These are phyloP conservation scores for Pao palembangensis DNA, from an alignment of 2,113 vertebrate species.

Conservation along the genomic window DNA sequence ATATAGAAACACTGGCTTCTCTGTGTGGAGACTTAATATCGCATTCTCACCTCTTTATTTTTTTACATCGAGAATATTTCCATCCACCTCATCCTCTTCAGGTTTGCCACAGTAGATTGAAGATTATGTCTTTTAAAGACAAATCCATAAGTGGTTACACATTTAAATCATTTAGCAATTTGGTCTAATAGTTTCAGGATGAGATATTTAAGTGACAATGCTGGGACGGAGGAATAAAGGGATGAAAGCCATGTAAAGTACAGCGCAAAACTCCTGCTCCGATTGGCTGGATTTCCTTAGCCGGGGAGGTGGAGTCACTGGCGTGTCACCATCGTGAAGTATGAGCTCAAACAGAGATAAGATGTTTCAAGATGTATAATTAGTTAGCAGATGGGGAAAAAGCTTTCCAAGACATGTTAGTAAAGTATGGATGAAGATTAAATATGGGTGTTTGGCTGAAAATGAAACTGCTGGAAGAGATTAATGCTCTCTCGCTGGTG, in stretches of 20 bases:
- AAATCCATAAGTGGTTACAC: conserved; percentile 73
- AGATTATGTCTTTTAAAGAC: conserved; percentile 72
- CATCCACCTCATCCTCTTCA: conserved; percentile 48
- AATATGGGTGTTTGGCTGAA: conserved; percentile 13
- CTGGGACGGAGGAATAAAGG: conserved; percentile 31
- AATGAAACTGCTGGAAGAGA: not conserved
- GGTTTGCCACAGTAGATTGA: conserved; percentile 66
- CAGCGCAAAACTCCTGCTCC: conserved; percentile 27
- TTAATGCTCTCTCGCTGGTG: not conserved
- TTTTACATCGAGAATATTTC: conserved; percentile 3
- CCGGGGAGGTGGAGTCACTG: conserved; percentile 35
- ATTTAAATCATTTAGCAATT: conserved; percentile 77
- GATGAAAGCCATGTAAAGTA: conserved; percentile 38
- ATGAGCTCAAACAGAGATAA: conserved; percentile 38
- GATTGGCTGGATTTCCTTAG: conserved; percentile 50
- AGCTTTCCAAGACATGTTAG: conserved; percentile 6
- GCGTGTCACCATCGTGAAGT: conserved; percentile 36
- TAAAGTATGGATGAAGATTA: not conserved
- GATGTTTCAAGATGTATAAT: conserved; percentile 41
- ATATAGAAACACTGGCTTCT: too few relatives aligned
- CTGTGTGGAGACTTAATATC: too few relatives aligned
- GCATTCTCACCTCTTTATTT: too few relatives aligned
- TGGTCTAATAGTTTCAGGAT: conserved; percentile 75
- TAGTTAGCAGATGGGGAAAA: conserved; percentile 23
- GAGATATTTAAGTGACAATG: conserved; percentile 59